phyloP scores from a whole-genome alignment of 2,113 vertebrate species.

The Argyrosomus japonicus region DNA sequence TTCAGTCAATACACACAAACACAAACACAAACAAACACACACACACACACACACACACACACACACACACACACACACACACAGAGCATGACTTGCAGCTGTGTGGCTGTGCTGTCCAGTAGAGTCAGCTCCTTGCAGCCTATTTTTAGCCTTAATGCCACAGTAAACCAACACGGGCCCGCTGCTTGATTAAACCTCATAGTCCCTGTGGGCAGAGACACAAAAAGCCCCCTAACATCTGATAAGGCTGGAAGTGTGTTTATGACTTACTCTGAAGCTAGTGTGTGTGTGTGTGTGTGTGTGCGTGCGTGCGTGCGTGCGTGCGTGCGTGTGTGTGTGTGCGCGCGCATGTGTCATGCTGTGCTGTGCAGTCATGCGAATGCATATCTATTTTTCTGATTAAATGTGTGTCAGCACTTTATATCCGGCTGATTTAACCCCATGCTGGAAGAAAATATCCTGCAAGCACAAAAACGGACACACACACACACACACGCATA shows the following conservation, averaged over 20 bases:
- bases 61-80: constrained; percentile 38
- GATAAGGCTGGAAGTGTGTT: constrained; percentile 47
- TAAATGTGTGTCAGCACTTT: constrained; percentile 57
- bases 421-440: constrained; percentile 49
- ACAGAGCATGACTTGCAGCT: constrained; percentile 58
- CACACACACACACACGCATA: not conserved
- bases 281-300: constrained; percentile 19
- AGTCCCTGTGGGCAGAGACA: constrained; percentile 54
- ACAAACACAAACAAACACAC: constrained; percentile 9
- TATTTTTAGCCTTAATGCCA: constrained; percentile 77
- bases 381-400: constrained; percentile 61
- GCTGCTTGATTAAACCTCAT: constrained; percentile 68
- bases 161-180: constrained; percentile 65
- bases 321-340: constrained; percentile 27
- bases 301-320: not conserved
- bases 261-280: constrained; percentile 8
- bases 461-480: not conserved
- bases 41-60: constrained; percentile 25
- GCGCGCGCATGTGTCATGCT: not conserved
- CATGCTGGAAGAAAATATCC: constrained; percentile 12
- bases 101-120: constrained; percentile 40
- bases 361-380: constrained; percentile 40
- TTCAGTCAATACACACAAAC: not conserved
- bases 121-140: constrained; percentile 62
- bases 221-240: constrained; percentile 64